Base-by-base conservation (phyloP, 2,888 invertebrate genomes). In the Junonia oenone region DNA sequence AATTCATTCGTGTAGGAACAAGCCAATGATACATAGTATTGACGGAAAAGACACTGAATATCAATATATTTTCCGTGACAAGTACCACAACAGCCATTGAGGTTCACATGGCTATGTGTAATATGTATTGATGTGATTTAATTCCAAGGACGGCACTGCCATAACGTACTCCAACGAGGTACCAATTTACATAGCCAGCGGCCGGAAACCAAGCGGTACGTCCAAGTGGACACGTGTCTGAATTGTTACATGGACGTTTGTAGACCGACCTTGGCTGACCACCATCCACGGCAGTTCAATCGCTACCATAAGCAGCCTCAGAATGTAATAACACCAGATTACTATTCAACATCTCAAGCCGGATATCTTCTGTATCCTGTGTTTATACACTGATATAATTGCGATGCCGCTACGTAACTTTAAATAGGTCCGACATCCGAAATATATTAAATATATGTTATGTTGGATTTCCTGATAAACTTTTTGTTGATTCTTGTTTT, bases 141-240 rank as follows among this genome's bases (percentile, higher is more conserved):
- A 55, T 56, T 47, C 49, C 66, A 66, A 66, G 66, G 66, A 63
- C 65, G 61, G 46, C 54, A 43, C 35, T 31, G 55, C 46, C 46
- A 57, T 60, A 58, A 72, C 71, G 66, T 68, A 72, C 70, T 68
- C 72, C 72, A 76, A 74, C 70, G 72, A 74, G 75, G 73, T 69
- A 67, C 66, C 69, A 69, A 84, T 86, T 87, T 79, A 78, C 85
- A 88, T 86, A 79, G 73, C 70, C 73, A 75, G 73, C 68, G 81
- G 73, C 84, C 85, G 86, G 86, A 87, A 81, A 77, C 69, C 67
- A 71, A 72, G 71, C 74, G 78, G 72, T 76, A 76, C 71, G 75
- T 71, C 71, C 71, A 74, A 56, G 43, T 55, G 49, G 57, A 63
- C 62, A 59, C 59, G 63, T 54, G 57, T 59, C 73, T 79, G 77